phyloP scores from a whole-genome alignment of 2,113 vertebrate genomes.

The Hippocampus abdominalis region DNA sequence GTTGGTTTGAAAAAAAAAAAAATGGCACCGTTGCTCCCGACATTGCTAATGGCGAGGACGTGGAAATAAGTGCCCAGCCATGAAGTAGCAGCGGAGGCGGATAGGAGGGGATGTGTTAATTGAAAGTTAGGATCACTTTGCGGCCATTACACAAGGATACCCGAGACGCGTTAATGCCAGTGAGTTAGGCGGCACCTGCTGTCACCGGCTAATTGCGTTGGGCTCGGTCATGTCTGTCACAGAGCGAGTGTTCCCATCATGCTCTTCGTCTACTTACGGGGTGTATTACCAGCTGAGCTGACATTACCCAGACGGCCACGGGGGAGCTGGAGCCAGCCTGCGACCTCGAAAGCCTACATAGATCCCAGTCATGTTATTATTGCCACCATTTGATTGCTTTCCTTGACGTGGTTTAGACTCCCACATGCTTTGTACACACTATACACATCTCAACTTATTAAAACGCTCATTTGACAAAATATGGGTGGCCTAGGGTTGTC shows the following conservation, averaged over 20 bases:
- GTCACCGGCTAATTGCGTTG: conserved; percentile 83
- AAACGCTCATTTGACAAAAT: background rate
- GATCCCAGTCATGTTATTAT: conserved; percentile 35
- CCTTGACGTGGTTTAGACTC: conserved; percentile 11
- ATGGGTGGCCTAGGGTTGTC: too few relatives aligned
- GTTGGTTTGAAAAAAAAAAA: conserved; percentile 42
- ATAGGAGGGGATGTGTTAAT: conserved; percentile 73
- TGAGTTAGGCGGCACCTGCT: conserved; percentile 80
- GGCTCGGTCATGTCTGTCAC: conserved; percentile 72
- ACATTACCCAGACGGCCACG: conserved; percentile 72
- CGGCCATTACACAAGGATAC: conserved; percentile 87
- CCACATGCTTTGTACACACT: too few relatives aligned
- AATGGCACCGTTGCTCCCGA: conserved; percentile 55
- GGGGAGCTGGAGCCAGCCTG: conserved; percentile 61
- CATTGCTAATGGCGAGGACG: conserved; percentile 66
- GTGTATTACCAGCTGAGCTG: conserved; percentile 67
- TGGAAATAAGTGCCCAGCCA: conserved; percentile 57
- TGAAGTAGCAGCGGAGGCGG: conserved; percentile 44
- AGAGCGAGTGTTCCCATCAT: conserved; percentile 66
- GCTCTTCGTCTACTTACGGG: conserved; percentile 67
- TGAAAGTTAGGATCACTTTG: conserved; percentile 87
- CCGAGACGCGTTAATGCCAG: conserved; percentile 79
- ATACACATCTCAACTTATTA: background rate
- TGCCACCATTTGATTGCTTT: conserved; percentile 24
- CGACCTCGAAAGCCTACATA: conserved; percentile 60